phyloP scores from a whole-genome alignment of 2,888 invertebrate species.

The Melikaiella ostensackeni region DNA sequence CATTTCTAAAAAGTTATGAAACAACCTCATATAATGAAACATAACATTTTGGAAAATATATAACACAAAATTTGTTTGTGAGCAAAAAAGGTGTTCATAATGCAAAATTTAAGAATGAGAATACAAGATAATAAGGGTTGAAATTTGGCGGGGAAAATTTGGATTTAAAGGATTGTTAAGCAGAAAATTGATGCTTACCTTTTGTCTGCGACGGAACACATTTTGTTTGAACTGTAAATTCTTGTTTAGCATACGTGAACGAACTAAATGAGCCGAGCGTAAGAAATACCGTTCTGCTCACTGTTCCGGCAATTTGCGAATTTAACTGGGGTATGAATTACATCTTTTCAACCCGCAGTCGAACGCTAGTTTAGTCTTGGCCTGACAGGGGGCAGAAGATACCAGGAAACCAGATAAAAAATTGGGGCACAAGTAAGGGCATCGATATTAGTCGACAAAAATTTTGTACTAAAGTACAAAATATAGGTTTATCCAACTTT shows the following conservation, averaged over 20 bases:
- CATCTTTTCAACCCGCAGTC: conserved; percentile 28
- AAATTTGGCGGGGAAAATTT: neutral
- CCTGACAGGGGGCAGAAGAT: conserved; percentile 26
- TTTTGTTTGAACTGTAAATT: conserved; percentile 19
- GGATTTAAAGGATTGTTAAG: neutral
- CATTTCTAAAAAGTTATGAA: no score
- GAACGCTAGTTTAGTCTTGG: conserved; percentile 13
- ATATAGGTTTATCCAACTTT: neutral
- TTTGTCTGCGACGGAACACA: conserved; percentile 28
- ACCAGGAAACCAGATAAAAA: neutral
- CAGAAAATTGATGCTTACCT: conserved; percentile 11
- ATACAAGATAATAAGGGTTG: neutral
- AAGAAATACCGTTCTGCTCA: conserved; percentile 33
- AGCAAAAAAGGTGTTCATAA: neutral
- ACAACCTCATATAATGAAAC: no score
- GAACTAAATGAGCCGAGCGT: conserved; percentile 31
- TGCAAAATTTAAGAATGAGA: neutral
- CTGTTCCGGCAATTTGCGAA: conserved; percentile 38
- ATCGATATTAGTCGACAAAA: neutral
- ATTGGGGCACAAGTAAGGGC: neutral
- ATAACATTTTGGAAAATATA: no score
- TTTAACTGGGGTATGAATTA: conserved; percentile 34
- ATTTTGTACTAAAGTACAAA: neutral
- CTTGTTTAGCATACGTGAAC: conserved; percentile 10
- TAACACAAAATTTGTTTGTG: neutral